Base-by-base conservation (phyloP, 2,888 invertebrate species). In the Myopa tessellatipennis region DNA sequence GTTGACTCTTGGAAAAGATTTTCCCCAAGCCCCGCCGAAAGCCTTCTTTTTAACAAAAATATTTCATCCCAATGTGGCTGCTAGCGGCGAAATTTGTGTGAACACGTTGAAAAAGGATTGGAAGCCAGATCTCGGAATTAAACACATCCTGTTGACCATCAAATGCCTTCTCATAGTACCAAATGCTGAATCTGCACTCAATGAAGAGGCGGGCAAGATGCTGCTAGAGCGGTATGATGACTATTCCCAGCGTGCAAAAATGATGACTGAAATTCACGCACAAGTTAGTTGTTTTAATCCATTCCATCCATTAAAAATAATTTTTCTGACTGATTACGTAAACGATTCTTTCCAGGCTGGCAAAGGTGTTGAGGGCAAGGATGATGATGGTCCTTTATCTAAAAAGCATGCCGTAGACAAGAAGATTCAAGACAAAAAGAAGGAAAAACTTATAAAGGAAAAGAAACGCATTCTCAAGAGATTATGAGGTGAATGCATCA, bases 131-230 rank as follows among this genome's bases (percentile, higher is more conserved):
- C 93, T 97, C 88, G 98, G 98, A 87, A 95, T 98, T 82, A 96
- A 95, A 91, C 98, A 98, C 90, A 95, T 98, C 90, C 91, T 98
- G 88, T 90, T 97, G 89, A 96, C 98, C 80, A 93, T 98, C 80
- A 96, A 96, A 91, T 98, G 98, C 91, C 92, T 98, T 88, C 92
- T 98, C 83, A 98, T 98, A 90, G 97, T 97, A 88, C 98, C 98
- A 87, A 98, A 98, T 92, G 94, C 98, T 7, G 98, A 98, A 90
- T 98, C 98, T 77, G 98, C 98, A 83, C 92, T 98, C 83, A 98
- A 98, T 90, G 98, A 98, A 88, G 98, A 98, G 90, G 98, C 98
- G 77, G 98, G 98, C 26, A 97, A 96, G 90, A 91, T 98, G 88
- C 91, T 98, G 82, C 91, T 97, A 84, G 97, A 97, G 90, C 94